phyloP scores from a whole-genome alignment of 1,140 invertebrate species.

The Pseudomyrmex pallidus region DNA sequence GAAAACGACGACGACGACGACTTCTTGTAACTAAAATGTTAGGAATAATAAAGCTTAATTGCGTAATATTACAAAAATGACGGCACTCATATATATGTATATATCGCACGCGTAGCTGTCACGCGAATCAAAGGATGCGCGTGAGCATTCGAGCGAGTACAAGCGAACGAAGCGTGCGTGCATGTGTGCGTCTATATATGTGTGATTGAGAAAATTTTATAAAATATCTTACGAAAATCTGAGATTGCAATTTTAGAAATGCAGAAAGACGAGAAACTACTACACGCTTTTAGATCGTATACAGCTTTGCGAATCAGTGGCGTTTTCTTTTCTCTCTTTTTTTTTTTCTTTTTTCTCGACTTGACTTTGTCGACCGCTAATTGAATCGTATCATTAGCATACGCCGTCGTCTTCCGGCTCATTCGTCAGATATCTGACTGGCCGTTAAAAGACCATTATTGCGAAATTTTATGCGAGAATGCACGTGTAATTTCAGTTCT shows the following conservation, averaged over 20 bases:
- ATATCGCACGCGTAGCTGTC: no score
- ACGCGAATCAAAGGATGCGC: no score
- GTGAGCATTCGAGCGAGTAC: no score
- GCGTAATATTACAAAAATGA: no score
- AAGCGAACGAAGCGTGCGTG: no score
- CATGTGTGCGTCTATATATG: no score
- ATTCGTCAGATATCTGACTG: slow-evolving; percentile 31
- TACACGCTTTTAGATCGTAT: slow-evolving; percentile 45
- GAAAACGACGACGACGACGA: no score
- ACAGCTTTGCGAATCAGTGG: not conserved
- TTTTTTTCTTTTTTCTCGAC: not conserved
- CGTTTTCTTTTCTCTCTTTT: not conserved
- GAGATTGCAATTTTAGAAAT: slow-evolving; percentile 36
- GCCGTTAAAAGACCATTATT: slow-evolving; percentile 77
- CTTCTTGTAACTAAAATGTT: no score
- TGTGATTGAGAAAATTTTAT: no score
- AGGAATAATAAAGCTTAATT: no score
- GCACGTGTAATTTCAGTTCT: slow-evolving; percentile 60
- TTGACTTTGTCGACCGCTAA: slow-evolving; percentile 72
- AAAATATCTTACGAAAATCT: not conserved
- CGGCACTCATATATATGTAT: no score
- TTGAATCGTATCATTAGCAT: slow-evolving; percentile 79
- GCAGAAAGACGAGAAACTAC: slow-evolving; percentile 4
- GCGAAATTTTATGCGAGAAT: slow-evolving; percentile 71
- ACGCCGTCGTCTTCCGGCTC: slow-evolving; percentile 53